phyloP scores from a whole-genome alignment of 2,797 vertebrate genomes.

The Sarcophilus harrisii region DNA sequence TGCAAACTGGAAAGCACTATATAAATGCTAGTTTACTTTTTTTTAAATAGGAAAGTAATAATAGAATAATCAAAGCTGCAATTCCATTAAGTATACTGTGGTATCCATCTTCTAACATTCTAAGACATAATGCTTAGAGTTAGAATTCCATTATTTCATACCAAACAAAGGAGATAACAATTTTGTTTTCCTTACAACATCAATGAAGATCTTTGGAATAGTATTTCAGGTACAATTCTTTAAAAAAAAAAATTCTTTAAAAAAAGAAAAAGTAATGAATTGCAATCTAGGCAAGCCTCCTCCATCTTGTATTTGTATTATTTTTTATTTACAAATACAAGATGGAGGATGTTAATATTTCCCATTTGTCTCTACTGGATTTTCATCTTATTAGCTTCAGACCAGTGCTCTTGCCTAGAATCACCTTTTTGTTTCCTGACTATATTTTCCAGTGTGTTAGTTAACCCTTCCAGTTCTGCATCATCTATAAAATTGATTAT shows the following conservation, averaged over 20 bases:
- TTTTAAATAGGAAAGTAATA: neutral
- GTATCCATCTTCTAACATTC: neutral
- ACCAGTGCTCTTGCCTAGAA: neutral
- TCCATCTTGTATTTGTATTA: neutral
- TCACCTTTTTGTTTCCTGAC: neutral
- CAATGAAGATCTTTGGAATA: neutral
- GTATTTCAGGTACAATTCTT: neutral
- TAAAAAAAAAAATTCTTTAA: neutral
- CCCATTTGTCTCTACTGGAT: neutral
- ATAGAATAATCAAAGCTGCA: neutral
- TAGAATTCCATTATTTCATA: neutral
- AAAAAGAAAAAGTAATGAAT: neutral
- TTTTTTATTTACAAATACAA: neutral
- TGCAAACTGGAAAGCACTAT: neutral
- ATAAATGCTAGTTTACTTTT: neutral
- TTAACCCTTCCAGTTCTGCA: neutral
- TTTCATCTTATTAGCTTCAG: neutral
- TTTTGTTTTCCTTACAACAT: neutral
- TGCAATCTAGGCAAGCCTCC: neutral
- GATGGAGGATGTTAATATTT: neutral
- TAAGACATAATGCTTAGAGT: neutral
- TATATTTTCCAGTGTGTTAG: neutral
- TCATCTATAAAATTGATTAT: neutral
- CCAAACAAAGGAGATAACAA: neutral
- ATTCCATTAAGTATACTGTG: neutral